A percentile compares a stretch with the other conserved stretches of the same genome.
Evolutionary conservation across 92 coral and sea anemone genomes (phyloP).

Genomic region (Actinernus sp.): DNA sequence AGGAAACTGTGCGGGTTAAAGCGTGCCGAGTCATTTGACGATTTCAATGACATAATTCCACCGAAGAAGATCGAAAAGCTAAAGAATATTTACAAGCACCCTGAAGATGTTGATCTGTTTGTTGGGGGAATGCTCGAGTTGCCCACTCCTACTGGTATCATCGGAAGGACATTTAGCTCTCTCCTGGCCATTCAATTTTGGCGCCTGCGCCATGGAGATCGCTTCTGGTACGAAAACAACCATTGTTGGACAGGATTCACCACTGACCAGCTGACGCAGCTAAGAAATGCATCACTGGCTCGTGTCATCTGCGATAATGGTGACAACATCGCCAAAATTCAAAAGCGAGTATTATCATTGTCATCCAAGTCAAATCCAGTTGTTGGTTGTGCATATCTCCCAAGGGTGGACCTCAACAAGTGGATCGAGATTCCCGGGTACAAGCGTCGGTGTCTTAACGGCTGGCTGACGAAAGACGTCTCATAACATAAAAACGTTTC

Average conservation of each 20-base stretch:
- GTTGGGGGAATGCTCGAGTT: conserved; percentile 42
- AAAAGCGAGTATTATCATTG: background rate
- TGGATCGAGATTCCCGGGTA: background rate
- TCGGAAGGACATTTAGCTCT: conserved; percentile 37
- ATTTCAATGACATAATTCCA: background rate
- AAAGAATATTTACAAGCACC: conserved; percentile 9
- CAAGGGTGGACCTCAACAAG: background rate
- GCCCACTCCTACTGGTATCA: conserved; percentile 9
- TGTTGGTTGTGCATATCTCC: background rate
- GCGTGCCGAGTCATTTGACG: background rate
- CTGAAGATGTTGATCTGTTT: conserved; percentile 40
- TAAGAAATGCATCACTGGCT: conserved; percentile 31
- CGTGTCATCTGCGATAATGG: conserved; percentile 40
- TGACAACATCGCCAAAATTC: conserved; percentile 13
- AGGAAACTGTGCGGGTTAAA: conserved; percentile 20
- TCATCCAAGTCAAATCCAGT: background rate
- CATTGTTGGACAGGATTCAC: conserved; percentile 7
- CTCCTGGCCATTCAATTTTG: conserved; percentile 33
- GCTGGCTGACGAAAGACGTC: no score
- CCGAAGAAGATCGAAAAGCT: conserved; percentile 2
- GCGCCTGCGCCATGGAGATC: conserved; percentile 38
- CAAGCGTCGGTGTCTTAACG: background rate
- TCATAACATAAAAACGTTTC: no score
- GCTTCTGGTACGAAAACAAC: conserved; percentile 52
- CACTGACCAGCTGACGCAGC: conserved; percentile 12